Percentiles rank a stretch among this genome's conserved stretches.
phyloP scores from a whole-genome alignment of 2,888 invertebrate species.

The Drosophila nr. fundita region DNA sequence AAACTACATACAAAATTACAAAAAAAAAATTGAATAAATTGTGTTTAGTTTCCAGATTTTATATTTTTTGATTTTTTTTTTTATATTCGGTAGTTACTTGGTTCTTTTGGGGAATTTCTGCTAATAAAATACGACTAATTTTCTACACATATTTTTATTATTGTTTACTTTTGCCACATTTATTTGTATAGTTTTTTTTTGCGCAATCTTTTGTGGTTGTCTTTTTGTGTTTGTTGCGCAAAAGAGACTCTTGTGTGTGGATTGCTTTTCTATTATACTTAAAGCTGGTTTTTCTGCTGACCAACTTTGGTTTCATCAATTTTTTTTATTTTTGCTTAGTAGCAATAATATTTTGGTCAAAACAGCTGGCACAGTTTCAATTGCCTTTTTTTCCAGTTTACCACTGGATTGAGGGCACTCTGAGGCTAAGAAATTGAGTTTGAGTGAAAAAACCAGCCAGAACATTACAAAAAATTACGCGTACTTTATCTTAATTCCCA shows the following conservation, averaged over 20 bases:
- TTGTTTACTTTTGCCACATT: conserved; percentile 5
- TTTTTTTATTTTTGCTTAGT: conserved; percentile 5
- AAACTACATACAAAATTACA: background rate
- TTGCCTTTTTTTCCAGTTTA: background rate
- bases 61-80: too few species aligned
- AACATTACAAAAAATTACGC: background rate
- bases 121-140: conserved; percentile 1
- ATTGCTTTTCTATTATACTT: conserved; percentile 20
- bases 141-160: background rate
- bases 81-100: background rate
- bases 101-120: background rate
- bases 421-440: background rate
- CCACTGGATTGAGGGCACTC: conserved; percentile 19
- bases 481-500: background rate
- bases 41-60: background rate
- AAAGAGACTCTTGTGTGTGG: conserved; percentile 8
- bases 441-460: background rate
- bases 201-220: conserved; percentile 14
- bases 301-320: conserved; percentile 27
- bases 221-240: conserved; percentile 14
- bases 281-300: conserved; percentile 21
- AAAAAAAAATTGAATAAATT: background rate
- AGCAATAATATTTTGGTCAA: conserved; percentile 23
- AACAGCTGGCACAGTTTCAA: conserved; percentile 42
- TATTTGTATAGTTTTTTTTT: conserved; percentile 3